Conservation (phyloP, 2,797 vertebrate species). For the Eulemur albifrons region DNA sequence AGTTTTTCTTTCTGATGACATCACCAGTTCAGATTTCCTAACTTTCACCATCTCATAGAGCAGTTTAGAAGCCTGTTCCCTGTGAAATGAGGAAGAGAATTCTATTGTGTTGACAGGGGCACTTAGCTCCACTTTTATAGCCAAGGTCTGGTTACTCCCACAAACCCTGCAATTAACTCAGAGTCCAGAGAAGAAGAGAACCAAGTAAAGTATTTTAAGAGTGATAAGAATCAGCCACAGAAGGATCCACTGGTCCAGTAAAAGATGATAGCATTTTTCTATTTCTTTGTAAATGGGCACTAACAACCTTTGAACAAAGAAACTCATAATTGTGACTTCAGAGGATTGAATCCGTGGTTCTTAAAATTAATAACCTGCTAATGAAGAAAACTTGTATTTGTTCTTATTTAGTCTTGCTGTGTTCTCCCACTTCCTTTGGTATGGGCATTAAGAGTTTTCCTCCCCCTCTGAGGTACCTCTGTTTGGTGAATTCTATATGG, state of each 20-base stretch:
- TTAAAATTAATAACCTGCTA: conserved; percentile 4
- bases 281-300: neutral
- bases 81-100: neutral
- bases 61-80: neutral
- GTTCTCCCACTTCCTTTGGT: neutral
- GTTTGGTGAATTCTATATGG: neutral
- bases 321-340: neutral
- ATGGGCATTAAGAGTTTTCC: neutral
- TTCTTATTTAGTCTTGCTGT: conserved; percentile 1
- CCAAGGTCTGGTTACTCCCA: neutral
- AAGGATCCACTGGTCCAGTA: neutral
- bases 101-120: neutral
- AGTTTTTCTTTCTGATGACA: neutral
- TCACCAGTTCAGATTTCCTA: neutral
- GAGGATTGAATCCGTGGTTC: neutral
- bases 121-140: neutral
- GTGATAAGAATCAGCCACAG: neutral
- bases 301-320: conserved; percentile 6
- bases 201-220: neutral
- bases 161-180: neutral
- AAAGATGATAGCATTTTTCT: neutral
- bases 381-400: neutral
- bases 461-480: neutral
- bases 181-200: neutral
- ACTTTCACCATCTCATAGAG: neutral